A percentile compares a stretch with the other conserved stretches of the same genome.
These are phyloP conservation scores for Eupithecia centaureata DNA, from an alignment of 2,888 invertebrate genomes.

Conservation along the genomic window DNA sequence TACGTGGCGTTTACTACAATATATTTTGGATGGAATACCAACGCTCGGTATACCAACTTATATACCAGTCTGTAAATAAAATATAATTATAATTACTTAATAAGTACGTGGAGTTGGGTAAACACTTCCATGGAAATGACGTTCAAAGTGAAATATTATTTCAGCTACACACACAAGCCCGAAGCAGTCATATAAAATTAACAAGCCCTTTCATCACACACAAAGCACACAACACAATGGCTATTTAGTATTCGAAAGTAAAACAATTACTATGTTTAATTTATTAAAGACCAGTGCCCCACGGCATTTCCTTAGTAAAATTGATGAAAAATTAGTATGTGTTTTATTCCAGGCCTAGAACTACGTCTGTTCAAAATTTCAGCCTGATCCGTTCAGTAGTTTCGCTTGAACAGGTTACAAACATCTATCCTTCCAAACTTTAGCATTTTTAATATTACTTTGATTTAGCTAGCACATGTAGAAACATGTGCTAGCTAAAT, in stretches of 20 bases:
- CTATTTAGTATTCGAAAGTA: constrained; percentile 45
- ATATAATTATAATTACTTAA: not conserved
- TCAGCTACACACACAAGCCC: constrained; percentile 22
- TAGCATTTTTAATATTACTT: too few relatives aligned
- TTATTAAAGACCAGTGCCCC: not conserved
- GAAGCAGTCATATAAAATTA: constrained; percentile 35
- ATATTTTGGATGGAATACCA: not conserved
- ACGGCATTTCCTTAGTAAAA: too few relatives aligned
- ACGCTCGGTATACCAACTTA: not conserved
- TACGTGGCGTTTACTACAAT: not conserved
- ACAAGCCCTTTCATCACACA: constrained; percentile 35
- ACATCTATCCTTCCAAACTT: too few relatives aligned
- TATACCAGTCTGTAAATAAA: constrained; percentile 1
- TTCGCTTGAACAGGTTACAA: too few relatives aligned
- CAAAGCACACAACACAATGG: constrained; percentile 41
- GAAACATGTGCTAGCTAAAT: too few relatives aligned
- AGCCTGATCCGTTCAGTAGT: too few relatives aligned
- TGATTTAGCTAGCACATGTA: too few relatives aligned
- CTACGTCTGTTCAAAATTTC: too few relatives aligned
- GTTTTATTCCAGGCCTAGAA: too few relatives aligned
- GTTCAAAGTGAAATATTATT: constrained; percentile 20
- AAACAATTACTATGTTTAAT: constrained; percentile 40
- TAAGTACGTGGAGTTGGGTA: not conserved
- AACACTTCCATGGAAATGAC: constrained; percentile 9
- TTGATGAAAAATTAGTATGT: too few relatives aligned